Percentiles rank a stretch among this genome's conserved stretches.
Conservation (phyloP, 64 coral and sea anemone genomes). For the Pocillopora verrucosa region DNA sequence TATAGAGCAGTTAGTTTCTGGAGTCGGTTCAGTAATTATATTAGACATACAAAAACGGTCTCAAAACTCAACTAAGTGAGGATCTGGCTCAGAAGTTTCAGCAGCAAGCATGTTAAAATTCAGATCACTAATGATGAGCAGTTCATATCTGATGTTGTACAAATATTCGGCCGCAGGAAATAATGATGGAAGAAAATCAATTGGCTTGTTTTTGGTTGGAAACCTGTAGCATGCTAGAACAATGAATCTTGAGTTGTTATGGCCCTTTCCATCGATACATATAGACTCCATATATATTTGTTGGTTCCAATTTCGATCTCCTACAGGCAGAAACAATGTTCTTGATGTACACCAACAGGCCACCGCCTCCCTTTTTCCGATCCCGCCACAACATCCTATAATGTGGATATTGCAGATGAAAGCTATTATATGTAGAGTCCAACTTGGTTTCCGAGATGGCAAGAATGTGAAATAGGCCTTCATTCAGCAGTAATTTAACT, state of each 20-base stretch:
- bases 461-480: slow-evolving; percentile 27
- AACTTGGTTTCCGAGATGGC: slow-evolving; percentile 54
- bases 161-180: neutral
- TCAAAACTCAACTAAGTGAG: slow-evolving; percentile 2
- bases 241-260: neutral
- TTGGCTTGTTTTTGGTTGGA: neutral
- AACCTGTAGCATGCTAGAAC: slow-evolving; percentile 9
- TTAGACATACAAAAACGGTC: slow-evolving; percentile 12
- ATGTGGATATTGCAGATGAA: slow-evolving; percentile 18
- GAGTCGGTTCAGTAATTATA: slow-evolving; percentile 16
- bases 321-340: slow-evolving; percentile 5
- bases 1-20: neutral
- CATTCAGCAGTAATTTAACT: slow-evolving; percentile 28
- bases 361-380: slow-evolving; percentile 51
- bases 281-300: slow-evolving; percentile 9
- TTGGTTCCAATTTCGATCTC: slow-evolving; percentile 35
- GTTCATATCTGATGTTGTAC: slow-evolving; percentile 14
- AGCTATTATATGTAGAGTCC: slow-evolving; percentile 29
- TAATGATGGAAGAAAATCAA: slow-evolving; percentile 33
- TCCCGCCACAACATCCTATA: slow-evolving; percentile 23
- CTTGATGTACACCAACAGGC: slow-evolving; percentile 15
- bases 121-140: slow-evolving; percentile 4
- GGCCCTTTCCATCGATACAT: slow-evolving; percentile 10
- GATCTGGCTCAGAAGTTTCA: slow-evolving; percentile 2
- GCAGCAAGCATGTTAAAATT: slow-evolving; percentile 1